A percentile compares a stretch with the other conserved stretches of the same genome.
Conservation (phyloP, 2,797 vertebrate species). For the Poeciliopsis paucimaculata region DNA sequence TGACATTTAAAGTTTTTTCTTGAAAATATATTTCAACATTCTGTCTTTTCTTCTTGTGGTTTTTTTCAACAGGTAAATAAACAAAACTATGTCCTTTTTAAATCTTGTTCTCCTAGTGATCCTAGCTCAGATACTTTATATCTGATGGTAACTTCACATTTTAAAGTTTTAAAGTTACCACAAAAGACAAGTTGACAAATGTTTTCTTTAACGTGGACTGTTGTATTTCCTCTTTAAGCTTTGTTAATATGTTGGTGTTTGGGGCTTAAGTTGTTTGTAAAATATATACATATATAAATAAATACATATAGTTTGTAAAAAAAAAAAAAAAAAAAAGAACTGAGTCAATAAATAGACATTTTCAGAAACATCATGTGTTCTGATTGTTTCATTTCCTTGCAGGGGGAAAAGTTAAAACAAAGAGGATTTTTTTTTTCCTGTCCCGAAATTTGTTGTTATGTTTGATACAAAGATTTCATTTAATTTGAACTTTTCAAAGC, state of each 20-base stretch:
- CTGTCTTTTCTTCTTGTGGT: not conserved
- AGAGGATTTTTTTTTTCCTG: not conserved
- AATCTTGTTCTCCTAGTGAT: not conserved
- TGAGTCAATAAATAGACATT: slow-evolving; percentile 67
- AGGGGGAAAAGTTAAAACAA: not conserved
- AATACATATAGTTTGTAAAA: slow-evolving; percentile 26
- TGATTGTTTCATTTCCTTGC: slow-evolving; percentile 24
- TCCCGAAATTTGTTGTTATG: too few relatives aligned
- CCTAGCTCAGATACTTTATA: not conserved
- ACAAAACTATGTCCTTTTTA: not conserved
- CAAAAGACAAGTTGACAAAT: slow-evolving; percentile 11
- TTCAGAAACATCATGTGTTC: slow-evolving; percentile 41
- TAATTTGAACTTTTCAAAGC: too few relatives aligned
- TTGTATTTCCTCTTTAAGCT: slow-evolving; percentile 49
- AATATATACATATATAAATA: slow-evolving; percentile 20
- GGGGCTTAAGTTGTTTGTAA: slow-evolving; percentile 62
- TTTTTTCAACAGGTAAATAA: not conserved
- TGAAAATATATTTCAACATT: not conserved
- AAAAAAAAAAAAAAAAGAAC: slow-evolving; percentile 45
- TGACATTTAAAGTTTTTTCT: not conserved
- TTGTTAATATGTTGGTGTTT: slow-evolving; percentile 56
- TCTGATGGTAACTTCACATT: not conserved
- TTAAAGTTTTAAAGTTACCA: not conserved
- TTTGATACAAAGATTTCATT: too few relatives aligned
- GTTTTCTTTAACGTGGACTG: slow-evolving; percentile 28